Percentiles rank a stretch among this genome's conserved stretches.
Evolutionary conservation across 2,797 vertebrate species (phyloP).

Genomic region (Halcyon badia): DNA sequence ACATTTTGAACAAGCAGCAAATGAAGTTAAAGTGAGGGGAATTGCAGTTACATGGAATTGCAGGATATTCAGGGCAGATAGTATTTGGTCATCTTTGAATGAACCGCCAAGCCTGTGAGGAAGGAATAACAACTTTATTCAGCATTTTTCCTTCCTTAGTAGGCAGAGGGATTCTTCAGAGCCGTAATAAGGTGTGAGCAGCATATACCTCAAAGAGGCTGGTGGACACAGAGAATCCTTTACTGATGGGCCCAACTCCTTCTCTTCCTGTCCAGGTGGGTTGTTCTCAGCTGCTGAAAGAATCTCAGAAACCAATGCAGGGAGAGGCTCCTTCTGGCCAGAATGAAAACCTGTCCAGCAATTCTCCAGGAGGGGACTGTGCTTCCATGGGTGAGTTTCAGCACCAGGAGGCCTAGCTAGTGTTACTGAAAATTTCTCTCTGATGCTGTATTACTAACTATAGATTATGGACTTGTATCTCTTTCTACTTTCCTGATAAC

Average conservation of each 20-base stretch:
- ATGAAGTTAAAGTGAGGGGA: neutral
- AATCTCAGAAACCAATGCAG: conserved; percentile 82
- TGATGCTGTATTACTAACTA: neutral
- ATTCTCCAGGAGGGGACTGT: conserved; percentile 69
- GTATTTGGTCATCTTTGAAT: neutral
- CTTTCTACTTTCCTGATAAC: neutral
- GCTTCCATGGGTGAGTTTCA: conserved; percentile 75
- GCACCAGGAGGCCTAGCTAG: neutral
- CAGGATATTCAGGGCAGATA: neutral
- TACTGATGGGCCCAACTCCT: neutral
- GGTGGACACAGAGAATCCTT: neutral
- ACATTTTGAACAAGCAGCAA: neutral
- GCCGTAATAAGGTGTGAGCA: neutral
- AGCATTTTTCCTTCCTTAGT: neutral
- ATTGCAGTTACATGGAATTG: neutral
- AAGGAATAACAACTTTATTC: neutral
- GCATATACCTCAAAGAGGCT: neutral
- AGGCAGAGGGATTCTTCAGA: neutral
- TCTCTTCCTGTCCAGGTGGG: conserved; percentile 75
- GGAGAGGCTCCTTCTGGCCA: conserved; percentile 66
- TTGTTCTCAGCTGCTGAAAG: conserved; percentile 83
- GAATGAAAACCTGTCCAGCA: conserved; percentile 74
- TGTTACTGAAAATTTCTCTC: neutral
- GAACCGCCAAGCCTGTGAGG: neutral
- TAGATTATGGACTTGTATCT: neutral